Conservation (phyloP, 2,113 vertebrate species). For the Pseudorectes ferrugineus region DNA sequence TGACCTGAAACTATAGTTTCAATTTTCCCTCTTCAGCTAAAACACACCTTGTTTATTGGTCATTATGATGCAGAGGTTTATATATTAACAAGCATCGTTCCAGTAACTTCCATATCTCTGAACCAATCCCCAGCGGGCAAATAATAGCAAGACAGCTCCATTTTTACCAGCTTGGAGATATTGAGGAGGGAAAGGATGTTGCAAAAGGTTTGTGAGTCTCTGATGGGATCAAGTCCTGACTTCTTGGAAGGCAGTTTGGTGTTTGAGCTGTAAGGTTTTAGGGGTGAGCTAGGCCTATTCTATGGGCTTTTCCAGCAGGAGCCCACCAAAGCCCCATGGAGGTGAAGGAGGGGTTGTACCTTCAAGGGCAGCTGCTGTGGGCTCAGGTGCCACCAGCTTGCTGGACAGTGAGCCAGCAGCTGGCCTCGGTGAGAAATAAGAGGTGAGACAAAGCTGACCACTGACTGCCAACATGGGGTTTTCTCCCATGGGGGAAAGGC, state of each 20-base stretch:
- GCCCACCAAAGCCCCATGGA: fast-evolving
- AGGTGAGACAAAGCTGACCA: neutral
- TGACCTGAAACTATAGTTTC: neutral
- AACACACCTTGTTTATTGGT: constrained; percentile 13
- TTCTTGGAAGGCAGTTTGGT: neutral
- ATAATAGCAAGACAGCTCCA: neutral
- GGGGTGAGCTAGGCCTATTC: neutral
- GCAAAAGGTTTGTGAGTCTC: neutral
- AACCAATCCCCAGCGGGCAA: neutral
- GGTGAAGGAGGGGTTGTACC: neutral
- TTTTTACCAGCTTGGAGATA: neutral
- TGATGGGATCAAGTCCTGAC: neutral
- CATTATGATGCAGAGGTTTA: constrained; percentile 3
- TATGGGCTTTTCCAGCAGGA: neutral
- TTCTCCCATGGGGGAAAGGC: neutral
- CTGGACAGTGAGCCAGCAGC: neutral
- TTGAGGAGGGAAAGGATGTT: neutral
- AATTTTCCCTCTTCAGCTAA: neutral
- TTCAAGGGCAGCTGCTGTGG: neutral
- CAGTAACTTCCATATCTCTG: neutral
- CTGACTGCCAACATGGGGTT: neutral
- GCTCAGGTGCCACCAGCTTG: fast-evolving
- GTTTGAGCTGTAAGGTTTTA: neutral
- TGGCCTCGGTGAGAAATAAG: neutral
- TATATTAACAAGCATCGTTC: neutral